Conservation (phyloP, 2,797 vertebrate genomes). For the Paguma larvata region DNA sequence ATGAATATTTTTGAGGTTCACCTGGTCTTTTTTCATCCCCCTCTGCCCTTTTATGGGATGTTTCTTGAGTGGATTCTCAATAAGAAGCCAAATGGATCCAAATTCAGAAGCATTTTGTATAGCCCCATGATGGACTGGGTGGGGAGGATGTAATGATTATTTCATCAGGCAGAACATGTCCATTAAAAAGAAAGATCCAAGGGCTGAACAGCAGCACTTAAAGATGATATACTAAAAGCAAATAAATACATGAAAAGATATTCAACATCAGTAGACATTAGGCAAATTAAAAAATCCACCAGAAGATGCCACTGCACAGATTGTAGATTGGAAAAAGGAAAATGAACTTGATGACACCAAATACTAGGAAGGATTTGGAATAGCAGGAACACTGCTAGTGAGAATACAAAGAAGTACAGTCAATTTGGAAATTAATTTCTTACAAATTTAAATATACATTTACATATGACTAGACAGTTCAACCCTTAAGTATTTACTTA, state of each 20-base stretch:
- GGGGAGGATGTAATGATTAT: background rate
- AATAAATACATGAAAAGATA: background rate
- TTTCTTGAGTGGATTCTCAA: background rate
- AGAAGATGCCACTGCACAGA: background rate
- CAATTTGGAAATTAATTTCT: background rate
- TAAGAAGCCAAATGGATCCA: background rate
- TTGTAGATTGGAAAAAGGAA: background rate
- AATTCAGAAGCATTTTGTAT: background rate
- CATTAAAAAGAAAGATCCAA: background rate
- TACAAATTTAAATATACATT: background rate
- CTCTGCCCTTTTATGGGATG: background rate
- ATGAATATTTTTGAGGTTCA: background rate
- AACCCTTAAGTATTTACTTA: background rate
- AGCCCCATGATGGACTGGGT: background rate
- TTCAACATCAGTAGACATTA: background rate
- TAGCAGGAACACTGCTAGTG: background rate
- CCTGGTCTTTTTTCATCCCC: background rate
- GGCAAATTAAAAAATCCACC: background rate
- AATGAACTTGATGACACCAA: background rate
- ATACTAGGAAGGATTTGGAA: background rate
- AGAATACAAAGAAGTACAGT: background rate
- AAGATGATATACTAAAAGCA: background rate
- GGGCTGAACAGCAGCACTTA: background rate
- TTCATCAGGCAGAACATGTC: background rate
- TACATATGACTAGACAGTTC: background rate